These are phyloP conservation scores for Apolygus lucorum DNA, from an alignment of 1,140 invertebrate species.

Conservation along the genomic window DNA sequence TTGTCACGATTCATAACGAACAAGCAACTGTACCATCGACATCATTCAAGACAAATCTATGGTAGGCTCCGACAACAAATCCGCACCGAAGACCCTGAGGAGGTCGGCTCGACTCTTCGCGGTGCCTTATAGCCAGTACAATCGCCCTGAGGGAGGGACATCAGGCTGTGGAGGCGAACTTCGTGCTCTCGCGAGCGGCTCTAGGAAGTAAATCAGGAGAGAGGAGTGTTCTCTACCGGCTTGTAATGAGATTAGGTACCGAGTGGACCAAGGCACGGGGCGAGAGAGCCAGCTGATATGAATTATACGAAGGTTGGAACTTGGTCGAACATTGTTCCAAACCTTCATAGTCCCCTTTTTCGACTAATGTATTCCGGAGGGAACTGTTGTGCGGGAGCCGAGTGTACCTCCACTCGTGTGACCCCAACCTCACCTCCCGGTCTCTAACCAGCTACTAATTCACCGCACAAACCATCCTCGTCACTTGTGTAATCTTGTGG, in stretches of 20 bases:
- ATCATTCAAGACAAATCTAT: not conserved
- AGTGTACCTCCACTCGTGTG: not conserved
- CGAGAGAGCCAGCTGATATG: not conserved
- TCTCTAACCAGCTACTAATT: conserved; percentile 7
- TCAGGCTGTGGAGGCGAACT: not conserved
- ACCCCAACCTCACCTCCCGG: not conserved
- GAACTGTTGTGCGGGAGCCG: not conserved
- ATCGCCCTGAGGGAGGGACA: not conserved
- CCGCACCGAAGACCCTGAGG: not conserved
- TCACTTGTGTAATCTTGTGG: not conserved
- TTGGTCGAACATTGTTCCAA: not conserved
- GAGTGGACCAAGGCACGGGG: not conserved
- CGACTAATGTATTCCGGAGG: not conserved
- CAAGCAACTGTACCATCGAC: not conserved
- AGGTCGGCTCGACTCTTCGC: not conserved
- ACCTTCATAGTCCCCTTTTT: not conserved
- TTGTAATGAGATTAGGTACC: conserved; percentile 5
- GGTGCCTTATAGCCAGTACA: conserved; percentile 1
- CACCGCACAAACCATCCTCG: conserved; percentile 7
- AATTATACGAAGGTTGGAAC: not conserved
- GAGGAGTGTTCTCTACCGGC: not conserved
- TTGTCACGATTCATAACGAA: not conserved
- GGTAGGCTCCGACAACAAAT: not conserved
- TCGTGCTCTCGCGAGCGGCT: not conserved
- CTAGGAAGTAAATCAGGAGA: conserved; percentile 6